Conservation (phyloP, 2,113 vertebrate genomes). For the Laterallus jamaicensis region DNA sequence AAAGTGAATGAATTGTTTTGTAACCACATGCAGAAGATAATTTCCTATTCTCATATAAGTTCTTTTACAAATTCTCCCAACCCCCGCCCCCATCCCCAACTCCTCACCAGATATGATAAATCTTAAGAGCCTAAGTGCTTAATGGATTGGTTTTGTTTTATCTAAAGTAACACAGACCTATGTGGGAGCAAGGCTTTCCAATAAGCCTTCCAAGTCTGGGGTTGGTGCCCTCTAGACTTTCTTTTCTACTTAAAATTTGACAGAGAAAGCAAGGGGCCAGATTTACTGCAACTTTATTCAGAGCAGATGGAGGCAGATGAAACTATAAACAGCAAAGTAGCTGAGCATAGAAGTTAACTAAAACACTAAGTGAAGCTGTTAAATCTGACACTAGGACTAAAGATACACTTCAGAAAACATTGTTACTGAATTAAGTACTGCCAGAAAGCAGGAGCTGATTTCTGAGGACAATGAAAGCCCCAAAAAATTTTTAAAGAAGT, state of each 20-base stretch:
- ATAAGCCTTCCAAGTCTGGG: neutral
- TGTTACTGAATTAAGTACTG: neutral
- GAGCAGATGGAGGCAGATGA: conserved; percentile 47
- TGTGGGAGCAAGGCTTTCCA: neutral
- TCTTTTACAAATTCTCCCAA: neutral
- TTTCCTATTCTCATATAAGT: neutral
- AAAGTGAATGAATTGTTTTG: neutral
- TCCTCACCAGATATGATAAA: neutral
- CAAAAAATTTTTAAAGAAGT: neutral
- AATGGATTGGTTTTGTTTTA: neutral
- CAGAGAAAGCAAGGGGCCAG: neutral
- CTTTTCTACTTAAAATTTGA: neutral
- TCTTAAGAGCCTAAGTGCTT: neutral
- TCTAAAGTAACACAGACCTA: rapidly evolving
- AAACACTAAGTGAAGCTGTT: conserved; percentile 47
- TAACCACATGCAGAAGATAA: neutral
- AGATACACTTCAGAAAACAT: neutral
- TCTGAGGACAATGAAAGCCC: neutral
- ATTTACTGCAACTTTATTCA: conserved; percentile 24
- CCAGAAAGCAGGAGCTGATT: neutral
- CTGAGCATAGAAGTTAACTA: conserved; percentile 24
- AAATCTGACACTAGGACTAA: conserved; percentile 32
- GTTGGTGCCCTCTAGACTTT: neutral
- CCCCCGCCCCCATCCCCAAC: neutral
- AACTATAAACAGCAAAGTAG: conserved; percentile 46